Evolutionary conservation across 2,113 vertebrate species (phyloP).

Genomic region (Thalassarche chlororhynchos): DNA sequence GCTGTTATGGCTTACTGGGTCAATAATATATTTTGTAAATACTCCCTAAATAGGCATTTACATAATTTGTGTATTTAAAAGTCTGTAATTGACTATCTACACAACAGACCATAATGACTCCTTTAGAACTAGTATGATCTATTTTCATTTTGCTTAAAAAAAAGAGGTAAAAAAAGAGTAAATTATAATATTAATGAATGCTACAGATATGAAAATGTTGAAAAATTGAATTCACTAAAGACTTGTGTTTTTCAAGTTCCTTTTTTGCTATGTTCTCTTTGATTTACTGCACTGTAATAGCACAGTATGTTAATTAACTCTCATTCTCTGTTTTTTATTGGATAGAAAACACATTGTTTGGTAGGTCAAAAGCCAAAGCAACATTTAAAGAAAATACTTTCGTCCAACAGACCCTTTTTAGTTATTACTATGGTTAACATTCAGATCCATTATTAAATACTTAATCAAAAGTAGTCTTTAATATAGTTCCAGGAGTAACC

Average conservation of each 20-base stretch:
- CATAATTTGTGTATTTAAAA: conserved; percentile 58
- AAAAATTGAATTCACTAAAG: not conserved
- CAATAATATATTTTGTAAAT: conserved; percentile 54
- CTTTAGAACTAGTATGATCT: not conserved
- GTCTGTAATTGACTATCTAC: not conserved
- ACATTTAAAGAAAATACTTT: not conserved
- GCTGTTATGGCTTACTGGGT: conserved; percentile 51
- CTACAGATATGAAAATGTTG: not conserved
- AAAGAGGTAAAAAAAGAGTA: not conserved
- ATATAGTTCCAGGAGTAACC: not conserved
- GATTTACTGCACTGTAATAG: not conserved
- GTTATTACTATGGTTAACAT: not conserved
- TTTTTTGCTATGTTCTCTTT: not conserved
- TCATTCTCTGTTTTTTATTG: not conserved
- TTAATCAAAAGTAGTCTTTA: not conserved
- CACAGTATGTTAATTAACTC: not conserved
- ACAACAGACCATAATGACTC: not conserved
- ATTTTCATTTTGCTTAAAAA: not conserved
- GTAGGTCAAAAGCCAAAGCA: not conserved
- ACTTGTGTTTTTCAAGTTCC: not conserved
- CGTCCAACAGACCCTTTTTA: not conserved
- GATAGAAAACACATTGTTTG: not conserved
- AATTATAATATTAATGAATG: not conserved
- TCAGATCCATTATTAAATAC: not conserved
- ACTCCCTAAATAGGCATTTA: conserved; percentile 51